Conservation (phyloP, 2,888 invertebrate genomes). For the Reticulitermes lucifugus region DNA sequence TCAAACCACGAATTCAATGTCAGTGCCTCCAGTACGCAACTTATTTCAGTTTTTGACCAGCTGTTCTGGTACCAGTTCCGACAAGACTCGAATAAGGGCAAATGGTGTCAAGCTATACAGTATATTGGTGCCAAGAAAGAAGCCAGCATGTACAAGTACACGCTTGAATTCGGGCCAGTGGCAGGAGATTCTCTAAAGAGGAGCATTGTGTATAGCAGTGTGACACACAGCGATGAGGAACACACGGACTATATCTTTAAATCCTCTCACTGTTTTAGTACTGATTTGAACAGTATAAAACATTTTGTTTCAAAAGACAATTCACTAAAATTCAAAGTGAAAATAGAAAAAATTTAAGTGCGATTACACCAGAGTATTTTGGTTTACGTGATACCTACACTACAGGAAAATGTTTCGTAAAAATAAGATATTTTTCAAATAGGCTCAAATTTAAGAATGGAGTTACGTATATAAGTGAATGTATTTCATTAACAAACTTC, state of each 20-base stretch:
- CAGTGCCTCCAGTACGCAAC: neutral
- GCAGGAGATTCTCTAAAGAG: neutral
- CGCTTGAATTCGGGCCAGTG: neutral
- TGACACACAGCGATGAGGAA: neutral
- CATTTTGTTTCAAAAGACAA: neutral
- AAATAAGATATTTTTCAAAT: too few species aligned
- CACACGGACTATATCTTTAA: neutral
- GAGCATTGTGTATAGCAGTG: neutral
- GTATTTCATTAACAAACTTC: too few species aligned
- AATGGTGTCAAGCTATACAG: conserved; percentile 16
- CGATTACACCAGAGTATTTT: too few species aligned
- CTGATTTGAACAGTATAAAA: neutral
- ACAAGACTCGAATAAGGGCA: conserved; percentile 3
- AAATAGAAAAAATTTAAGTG: neutral
- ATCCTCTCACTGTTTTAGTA: neutral
- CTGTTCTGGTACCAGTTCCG: conserved; percentile 27
- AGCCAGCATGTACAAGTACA: neutral
- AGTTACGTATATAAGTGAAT: too few species aligned
- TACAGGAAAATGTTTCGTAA: too few species aligned
- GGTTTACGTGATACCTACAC: too few species aligned
- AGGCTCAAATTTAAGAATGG: too few species aligned
- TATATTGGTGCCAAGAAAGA: conserved; percentile 8
- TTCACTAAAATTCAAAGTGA: neutral
- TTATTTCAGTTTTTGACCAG: neutral
- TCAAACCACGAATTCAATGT: conserved; percentile 9